Conservation (phyloP, 2,113 vertebrate species). For the zebrafish (Danio rerio) region GRCz12tu NC_133177.1:39097501-39098000, state of each 20-base stretch:
- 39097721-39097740: no score
- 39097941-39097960: not conserved
- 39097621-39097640: not conserved
- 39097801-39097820: no score
- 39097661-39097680: no score
- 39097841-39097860: not conserved
- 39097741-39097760: no score
- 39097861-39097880: constrained; percentile 26
- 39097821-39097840: no score
- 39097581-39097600: not conserved
- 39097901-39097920: constrained; percentile 61
- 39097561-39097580: constrained; percentile 56
- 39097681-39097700: no score
- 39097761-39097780: no score
- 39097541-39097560: constrained; percentile 52
- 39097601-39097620: no score
- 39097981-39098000: not conserved
- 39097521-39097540: constrained; percentile 57
- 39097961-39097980: not conserved
- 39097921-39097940: not conserved
- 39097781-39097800: no score
- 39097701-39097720: no score
- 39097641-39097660: no score
- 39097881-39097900: constrained; percentile 61
- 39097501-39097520: constrained; percentile 34